These are phyloP conservation scores for Beroe forskalii DNA, from an alignment of 37 sponge, comb jelly and placozoan species.

Conservation along the genomic window DNA sequence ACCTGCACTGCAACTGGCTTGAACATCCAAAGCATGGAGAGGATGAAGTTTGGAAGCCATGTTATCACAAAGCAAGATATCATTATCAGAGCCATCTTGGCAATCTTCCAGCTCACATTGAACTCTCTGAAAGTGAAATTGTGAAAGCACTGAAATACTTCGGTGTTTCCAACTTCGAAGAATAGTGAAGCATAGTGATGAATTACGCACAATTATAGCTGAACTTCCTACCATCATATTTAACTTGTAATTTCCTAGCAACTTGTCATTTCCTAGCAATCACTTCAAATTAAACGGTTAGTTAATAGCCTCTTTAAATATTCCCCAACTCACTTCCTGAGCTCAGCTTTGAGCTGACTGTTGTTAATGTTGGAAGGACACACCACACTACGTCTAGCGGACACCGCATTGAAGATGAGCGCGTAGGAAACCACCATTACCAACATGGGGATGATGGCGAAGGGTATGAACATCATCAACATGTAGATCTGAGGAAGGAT, in stretches of 20 bases:
- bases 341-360: constrained; percentile 44
- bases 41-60: constrained; percentile 60
- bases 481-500: constrained; percentile 64
- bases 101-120: constrained; percentile 61
- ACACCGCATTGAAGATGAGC: constrained; percentile 41
- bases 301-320: no score
- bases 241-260: no score
- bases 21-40: constrained; percentile 38
- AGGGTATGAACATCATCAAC: constrained; percentile 56
- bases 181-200: no score
- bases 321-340: constrained; percentile 52
- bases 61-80: constrained; percentile 56
- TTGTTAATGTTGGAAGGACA: constrained; percentile 55
- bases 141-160: neutral
- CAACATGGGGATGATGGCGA: constrained; percentile 50
- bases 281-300: no score
- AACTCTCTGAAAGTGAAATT: constrained; percentile 36
- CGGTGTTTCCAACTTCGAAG: no score
- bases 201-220: no score
- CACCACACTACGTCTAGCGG: neutral
- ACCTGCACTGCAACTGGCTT: neutral
- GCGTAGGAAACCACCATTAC: constrained; percentile 40
- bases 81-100: constrained; percentile 63
- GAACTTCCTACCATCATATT: no score
- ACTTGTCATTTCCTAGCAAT: no score